phyloP scores from a whole-genome alignment of 2,113 vertebrate genomes.

The Verasper variegatus region DNA sequence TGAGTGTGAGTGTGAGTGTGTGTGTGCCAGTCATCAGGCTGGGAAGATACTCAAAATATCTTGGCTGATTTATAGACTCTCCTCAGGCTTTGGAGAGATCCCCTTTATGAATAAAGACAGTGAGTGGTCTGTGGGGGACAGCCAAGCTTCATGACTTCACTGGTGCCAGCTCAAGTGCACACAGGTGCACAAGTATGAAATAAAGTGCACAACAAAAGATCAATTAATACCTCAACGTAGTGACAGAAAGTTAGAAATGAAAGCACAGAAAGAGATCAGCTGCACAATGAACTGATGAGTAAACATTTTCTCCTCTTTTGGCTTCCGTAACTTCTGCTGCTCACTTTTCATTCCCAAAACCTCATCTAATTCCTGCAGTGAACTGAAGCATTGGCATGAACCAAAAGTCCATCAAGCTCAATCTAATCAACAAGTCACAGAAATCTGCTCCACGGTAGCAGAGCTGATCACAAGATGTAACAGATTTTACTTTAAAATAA shows the following conservation, averaged over 20 bases:
- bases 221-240: background rate
- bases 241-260: background rate
- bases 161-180: constrained; percentile 54
- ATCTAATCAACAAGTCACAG: too few relatives aligned
- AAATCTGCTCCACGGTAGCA: too few relatives aligned
- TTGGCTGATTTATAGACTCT: constrained; percentile 69
- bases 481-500: too few relatives aligned
- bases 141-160: constrained; percentile 57
- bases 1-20: constrained; percentile 14
- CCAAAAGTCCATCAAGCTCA: too few relatives aligned
- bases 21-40: constrained; percentile 68
- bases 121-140: constrained; percentile 54
- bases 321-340: too few relatives aligned
- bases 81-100: constrained; percentile 69
- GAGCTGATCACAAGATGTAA: too few relatives aligned
- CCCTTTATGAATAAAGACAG: constrained; percentile 69
- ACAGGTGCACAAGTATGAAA: constrained; percentile 21
- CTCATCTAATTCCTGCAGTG: too few relatives aligned
- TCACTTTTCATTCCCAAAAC: too few relatives aligned
- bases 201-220: background rate
- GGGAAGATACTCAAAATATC: constrained; percentile 65
- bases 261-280: background rate
- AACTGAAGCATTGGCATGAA: too few relatives aligned
- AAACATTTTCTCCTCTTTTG: background rate
- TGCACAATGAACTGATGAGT: background rate